Percentiles rank a stretch among this genome's conserved stretches.
Evolutionary conservation across 2,888 invertebrate genomes (phyloP).

Genomic region (Drosophila greeni): DNA sequence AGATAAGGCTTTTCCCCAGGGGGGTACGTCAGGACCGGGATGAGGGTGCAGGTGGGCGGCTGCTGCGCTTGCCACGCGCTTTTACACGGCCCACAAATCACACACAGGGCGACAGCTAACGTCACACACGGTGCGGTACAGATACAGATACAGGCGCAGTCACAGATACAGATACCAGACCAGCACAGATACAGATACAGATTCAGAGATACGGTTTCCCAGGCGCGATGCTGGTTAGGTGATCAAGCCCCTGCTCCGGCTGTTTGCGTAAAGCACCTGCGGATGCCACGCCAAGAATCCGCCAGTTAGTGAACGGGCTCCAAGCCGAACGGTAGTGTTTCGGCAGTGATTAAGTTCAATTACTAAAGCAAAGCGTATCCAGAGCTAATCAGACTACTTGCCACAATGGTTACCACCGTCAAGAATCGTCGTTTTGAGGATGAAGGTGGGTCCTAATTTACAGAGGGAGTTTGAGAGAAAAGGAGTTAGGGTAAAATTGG

Average conservation of each 20-base stretch:
- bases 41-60: not conserved
- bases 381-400: not conserved
- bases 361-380: not conserved
- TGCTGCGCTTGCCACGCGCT: conserved; percentile 30
- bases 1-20: conserved; percentile 8
- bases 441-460: conserved; percentile 49
- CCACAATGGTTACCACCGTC: conserved; percentile 55
- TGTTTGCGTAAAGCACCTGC: conserved; percentile 36
- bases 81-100: conserved; percentile 33
- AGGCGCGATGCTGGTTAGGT: conserved; percentile 39
- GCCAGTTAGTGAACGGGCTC: conserved; percentile 70
- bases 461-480: too few species aligned
- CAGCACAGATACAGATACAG: not conserved
- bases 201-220: conserved; percentile 3
- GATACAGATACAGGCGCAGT: conserved; percentile 1
- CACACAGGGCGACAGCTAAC: conserved; percentile 17
- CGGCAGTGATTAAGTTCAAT: conserved; percentile 26
- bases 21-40: not conserved
- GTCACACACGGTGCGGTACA: conserved; percentile 8
- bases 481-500: not conserved
- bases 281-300: conserved; percentile 52
- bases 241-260: conserved; percentile 22
- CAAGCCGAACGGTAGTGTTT: conserved; percentile 50
- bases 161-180: conserved; percentile 4
- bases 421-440: conserved; percentile 76